These are phyloP conservation scores for Saccostrea glomerata DNA, from an alignment of 1,140 invertebrate genomes.

Conservation along the genomic window DNA sequence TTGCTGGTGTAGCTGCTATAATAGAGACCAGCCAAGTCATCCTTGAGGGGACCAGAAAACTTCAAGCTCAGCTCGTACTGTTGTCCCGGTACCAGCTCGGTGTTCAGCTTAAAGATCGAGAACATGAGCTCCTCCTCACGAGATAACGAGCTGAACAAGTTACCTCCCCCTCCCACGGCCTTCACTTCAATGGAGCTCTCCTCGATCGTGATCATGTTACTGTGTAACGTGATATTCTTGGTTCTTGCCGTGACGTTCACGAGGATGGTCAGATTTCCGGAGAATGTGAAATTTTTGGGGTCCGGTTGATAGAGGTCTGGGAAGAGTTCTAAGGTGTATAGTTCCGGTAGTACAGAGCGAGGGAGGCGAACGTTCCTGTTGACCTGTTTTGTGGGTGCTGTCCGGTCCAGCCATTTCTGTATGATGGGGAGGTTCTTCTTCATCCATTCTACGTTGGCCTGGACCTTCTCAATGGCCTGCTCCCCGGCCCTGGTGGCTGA, in stretches of 20 bases:
- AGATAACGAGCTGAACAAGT: constrained; percentile 63
- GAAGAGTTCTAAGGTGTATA: constrained; percentile 73
- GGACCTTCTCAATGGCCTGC: constrained; percentile 88
- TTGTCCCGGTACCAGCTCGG: constrained; percentile 79
- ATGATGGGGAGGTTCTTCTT: constrained; percentile 86
- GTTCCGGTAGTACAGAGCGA: constrained; percentile 65
- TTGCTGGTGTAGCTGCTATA: constrained; percentile 65
- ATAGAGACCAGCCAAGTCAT: constrained; percentile 82
- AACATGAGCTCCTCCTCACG: constrained; percentile 84
- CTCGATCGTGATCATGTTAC: constrained; percentile 68
- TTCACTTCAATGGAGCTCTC: constrained; percentile 52
- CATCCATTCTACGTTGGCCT: constrained; percentile 91
- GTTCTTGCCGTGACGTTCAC: constrained; percentile 82
- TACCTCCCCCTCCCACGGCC: background rate
- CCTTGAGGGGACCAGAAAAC: constrained; percentile 85
- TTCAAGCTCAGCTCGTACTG: constrained; percentile 84
- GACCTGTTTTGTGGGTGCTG: background rate
- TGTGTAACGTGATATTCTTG: constrained; percentile 85
- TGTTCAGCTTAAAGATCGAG: constrained; percentile 82
- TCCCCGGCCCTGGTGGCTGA: constrained; percentile 81
- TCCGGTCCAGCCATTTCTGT: constrained; percentile 84
- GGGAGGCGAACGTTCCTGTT: constrained; percentile 63
- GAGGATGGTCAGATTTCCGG: constrained; percentile 86
- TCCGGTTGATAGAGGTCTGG: constrained; percentile 73
- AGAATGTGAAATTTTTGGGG: constrained; percentile 81